Conservation (phyloP, 2,888 invertebrate genomes). For the Polydrusus tereticollis region DNA sequence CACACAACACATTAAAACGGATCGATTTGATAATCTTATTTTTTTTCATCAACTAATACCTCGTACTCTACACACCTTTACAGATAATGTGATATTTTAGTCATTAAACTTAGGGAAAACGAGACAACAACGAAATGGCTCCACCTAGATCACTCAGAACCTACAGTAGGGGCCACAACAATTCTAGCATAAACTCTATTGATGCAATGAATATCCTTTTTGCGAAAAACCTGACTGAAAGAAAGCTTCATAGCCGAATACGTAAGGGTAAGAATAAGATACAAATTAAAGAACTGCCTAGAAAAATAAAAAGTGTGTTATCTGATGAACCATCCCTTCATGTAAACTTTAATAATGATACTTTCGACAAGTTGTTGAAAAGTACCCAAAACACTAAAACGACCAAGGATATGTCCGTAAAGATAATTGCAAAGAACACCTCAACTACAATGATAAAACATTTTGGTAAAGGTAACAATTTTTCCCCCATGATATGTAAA, state of each 20-base stretch:
- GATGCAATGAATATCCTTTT: constrained; percentile 43
- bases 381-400: neutral
- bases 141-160: constrained; percentile 25
- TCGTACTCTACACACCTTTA: neutral
- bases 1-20: constrained; percentile 14
- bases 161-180: constrained; percentile 41
- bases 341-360: constrained; percentile 43
- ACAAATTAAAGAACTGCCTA: constrained; percentile 29
- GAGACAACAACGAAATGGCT: constrained; percentile 1
- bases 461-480: neutral
- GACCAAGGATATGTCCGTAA: constrained; percentile 1
- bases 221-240: constrained; percentile 31
- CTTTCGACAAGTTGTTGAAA: constrained; percentile 39
- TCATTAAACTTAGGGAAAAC: neutral
- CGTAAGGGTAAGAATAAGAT: constrained; percentile 13
- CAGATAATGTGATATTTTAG: constrained; percentile 1
- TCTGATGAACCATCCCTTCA: constrained; percentile 33
- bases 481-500: constrained; percentile 27
- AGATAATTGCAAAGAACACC: constrained; percentile 7
- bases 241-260: constrained; percentile 23
- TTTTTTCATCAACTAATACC: constrained; percentile 12
- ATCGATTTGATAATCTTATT: neutral
- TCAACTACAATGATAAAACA: neutral
- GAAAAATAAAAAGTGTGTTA: constrained; percentile 33
- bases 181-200: constrained; percentile 18